phyloP scores from a whole-genome alignment of 2,888 invertebrate genomes.

The Nemoura dubitans region DNA sequence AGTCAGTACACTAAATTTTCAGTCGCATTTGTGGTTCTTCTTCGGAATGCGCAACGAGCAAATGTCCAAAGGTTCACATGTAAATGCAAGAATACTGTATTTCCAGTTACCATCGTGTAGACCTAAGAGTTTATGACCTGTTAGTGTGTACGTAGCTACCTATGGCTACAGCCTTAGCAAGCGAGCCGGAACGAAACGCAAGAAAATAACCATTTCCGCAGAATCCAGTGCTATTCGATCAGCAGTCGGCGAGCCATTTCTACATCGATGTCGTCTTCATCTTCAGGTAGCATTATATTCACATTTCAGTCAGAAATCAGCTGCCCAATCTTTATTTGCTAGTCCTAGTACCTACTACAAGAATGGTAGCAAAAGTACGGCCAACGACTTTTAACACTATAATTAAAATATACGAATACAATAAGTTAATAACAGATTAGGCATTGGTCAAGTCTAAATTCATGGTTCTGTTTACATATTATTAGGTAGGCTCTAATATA shows the following conservation, averaged over 20 bases:
- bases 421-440: slow-evolving; percentile 4
- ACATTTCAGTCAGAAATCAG: not conserved
- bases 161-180: not conserved
- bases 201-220: not conserved
- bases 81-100: not conserved
- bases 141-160: not conserved
- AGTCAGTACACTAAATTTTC: not conserved
- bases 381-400: not conserved
- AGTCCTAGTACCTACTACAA: not conserved
- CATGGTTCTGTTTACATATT: not conserved
- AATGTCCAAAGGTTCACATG: not conserved
- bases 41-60: not conserved
- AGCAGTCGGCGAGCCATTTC: not conserved
- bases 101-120: not conserved
- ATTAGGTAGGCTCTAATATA: not conserved
- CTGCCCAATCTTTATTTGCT: not conserved
- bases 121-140: not conserved
- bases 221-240: not conserved
- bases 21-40: not conserved
- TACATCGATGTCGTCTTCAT: not conserved
- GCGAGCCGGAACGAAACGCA: not conserved
- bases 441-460: not conserved
- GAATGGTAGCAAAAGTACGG: too few relatives aligned
- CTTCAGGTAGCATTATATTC: not conserved
- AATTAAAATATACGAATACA: not conserved